Base-by-base conservation (phyloP, 2,888 invertebrate species). In the Cheilosia pagana region DNA sequence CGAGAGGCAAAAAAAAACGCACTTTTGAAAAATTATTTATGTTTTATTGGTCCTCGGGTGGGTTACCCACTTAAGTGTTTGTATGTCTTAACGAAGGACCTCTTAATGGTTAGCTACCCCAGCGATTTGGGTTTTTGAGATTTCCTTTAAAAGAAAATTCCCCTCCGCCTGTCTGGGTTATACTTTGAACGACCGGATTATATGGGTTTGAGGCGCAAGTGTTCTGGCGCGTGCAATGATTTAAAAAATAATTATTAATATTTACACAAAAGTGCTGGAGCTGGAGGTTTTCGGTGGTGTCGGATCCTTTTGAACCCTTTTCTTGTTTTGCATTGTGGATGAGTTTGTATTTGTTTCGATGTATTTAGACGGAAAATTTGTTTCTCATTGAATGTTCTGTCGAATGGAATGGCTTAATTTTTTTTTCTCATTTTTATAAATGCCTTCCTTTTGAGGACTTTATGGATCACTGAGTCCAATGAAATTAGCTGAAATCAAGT, bases 191-290 rank as follows among this genome's bases (percentile, higher is more conserved):
- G 52, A 31, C 21, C 8, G 70, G 59, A 74, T 83, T 77, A 55
- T 19, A 25, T 25, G 39, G 60, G 53, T n/a, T 23, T 28, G 45
- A 68, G 75, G n/a, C 67, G 45, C 79, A 70, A 83, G 53, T 79
- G 79, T 79, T 83, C 70, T 74, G 70, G 79, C 68, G 70, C 70
- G 72, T 74, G 83, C 79, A 79, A 70, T 83, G 79, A 79, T 79
- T 83, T 79, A 72, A 83, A 83, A 83, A 79, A 74, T 79, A 74
- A 83, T 83, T 83, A 83, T 79, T 79, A 83, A 83, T 83, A 75
- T 83, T 74, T 74, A 48, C 55, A 53, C 74, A 83, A 70, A 74
- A 70, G 59, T 62, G 72, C 39, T 48, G 48, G 19, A 48, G 35
- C 7, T 8, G 1, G 7, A 2, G 8, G 6, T 8, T 3, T 48